Conservation (phyloP, 2,797 vertebrate genomes). For the Halcyon smyrnensis region DNA sequence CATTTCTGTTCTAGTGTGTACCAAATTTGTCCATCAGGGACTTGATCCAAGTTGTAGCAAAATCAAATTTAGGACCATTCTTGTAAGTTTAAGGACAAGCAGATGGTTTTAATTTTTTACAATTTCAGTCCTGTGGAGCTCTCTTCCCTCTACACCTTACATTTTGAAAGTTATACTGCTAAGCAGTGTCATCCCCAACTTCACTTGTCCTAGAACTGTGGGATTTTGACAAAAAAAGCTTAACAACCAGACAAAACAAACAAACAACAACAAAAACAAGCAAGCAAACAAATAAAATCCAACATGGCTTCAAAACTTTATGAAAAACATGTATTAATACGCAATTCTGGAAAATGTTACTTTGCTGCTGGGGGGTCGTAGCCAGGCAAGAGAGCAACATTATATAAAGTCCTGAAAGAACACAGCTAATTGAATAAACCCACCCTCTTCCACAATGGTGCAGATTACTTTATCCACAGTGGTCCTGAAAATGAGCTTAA, state of each 20-base stretch:
- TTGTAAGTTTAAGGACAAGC: neutral
- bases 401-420: neutral
- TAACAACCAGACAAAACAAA: neutral
- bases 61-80: neutral
- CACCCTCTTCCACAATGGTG: neutral
- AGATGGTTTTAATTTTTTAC: neutral
- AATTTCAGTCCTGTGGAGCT: neutral
- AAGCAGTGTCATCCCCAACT: neutral
- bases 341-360: neutral
- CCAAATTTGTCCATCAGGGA: neutral
- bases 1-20: neutral
- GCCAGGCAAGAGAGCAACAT: neutral
- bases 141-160: neutral
- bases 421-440: constrained; percentile 8
- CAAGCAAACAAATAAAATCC: neutral
- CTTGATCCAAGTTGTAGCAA: neutral
- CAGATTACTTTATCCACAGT: neutral
- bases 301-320: neutral
- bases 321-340: neutral
- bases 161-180: neutral
- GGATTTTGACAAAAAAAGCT: neutral
- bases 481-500: constrained; percentile 34
- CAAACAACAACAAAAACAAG: neutral
- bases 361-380: neutral
- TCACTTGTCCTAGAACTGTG: neutral